Evolutionary conservation across 2,888 invertebrate genomes (phyloP), one percentile per base, ranked within the genome.

Genomic region (Athalia circularis): DNA sequence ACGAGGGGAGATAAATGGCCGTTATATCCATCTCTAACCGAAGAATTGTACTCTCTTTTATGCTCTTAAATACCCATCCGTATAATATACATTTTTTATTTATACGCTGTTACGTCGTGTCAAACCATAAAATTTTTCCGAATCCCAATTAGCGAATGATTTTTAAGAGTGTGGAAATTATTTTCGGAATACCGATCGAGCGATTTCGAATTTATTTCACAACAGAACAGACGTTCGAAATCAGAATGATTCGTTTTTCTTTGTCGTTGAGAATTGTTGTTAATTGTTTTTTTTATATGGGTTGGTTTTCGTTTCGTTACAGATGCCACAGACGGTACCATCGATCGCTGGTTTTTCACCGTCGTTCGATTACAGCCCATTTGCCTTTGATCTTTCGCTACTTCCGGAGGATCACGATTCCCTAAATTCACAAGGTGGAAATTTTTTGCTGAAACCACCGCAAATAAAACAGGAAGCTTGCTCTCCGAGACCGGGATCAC

Each of bases 241-340:
- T n/a, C n/a, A n/a, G n/a, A n/a, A n/a, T n/a, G n/a, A n/a, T n/a
- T n/a, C n/a, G n/a, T n/a, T n/a, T n/a, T n/a, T n/a, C n/a, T n/a
- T n/a, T n/a, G n/a, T 62, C 8, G 62, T 62, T 15, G 3, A 5
- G 54, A 54, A 62, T 62, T 5, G 62, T n/a, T 7, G 62, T n/a
- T n/a, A 8, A 62, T 62, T 54, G n/a, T 11, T 7, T 11, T 3
- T 54, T 8, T 54, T 54, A 4, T 54, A 29, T 29, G 29, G 29
- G 29, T 5, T 3, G n/a, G 8, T 29, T 15, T 54, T 4, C 47
- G 15, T 65, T 1, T 62, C n/a, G 82, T 92, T 91, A 9, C 94
- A 96, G 96, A 95, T 95, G 95, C 95, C 95, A 91, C 96, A 96
- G 92, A 95, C 94, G 87, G 95, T 95, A 86, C 95, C 95, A 79